Evolutionary conservation across 2,888 invertebrate genomes (phyloP).

Genomic region (Drosophila neoperkinsi): DNA sequence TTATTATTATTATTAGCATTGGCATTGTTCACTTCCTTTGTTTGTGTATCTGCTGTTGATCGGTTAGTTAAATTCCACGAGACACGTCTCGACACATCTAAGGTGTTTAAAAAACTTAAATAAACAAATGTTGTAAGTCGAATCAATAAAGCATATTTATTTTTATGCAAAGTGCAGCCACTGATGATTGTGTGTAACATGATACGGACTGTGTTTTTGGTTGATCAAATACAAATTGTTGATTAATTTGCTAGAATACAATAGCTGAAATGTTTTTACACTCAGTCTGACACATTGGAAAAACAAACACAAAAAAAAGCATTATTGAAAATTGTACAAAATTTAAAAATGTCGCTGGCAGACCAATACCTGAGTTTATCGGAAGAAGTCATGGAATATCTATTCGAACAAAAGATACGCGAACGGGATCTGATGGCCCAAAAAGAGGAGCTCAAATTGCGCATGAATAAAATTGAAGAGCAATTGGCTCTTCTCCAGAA

Average conservation of each 20-base stretch:
- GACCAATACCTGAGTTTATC: constrained; percentile 39
- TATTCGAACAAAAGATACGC: constrained; percentile 56
- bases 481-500: constrained; percentile 47
- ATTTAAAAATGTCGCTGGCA: constrained; percentile 23
- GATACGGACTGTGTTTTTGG: constrained; percentile 1
- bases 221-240: constrained; percentile 7
- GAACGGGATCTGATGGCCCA: constrained; percentile 43
- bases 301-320: constrained; percentile 1
- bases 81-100: constrained; percentile 10
- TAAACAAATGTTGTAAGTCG: constrained; percentile 13
- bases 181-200: constrained; percentile 13
- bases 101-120: constrained; percentile 29
- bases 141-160: constrained; percentile 16
- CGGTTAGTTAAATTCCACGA: constrained; percentile 17
- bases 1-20: constrained; percentile 73
- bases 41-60: constrained; percentile 30
- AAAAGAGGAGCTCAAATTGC: constrained; percentile 52
- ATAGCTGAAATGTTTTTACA: background rate
- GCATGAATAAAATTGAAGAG: constrained; percentile 46
- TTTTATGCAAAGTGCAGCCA: constrained; percentile 4
- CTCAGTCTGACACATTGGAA: constrained; percentile 18
- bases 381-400: constrained; percentile 58
- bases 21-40: constrained; percentile 60
- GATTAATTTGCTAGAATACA: background rate
- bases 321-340: constrained; percentile 13